A percentile compares a stretch with the other conserved stretches of the same genome.
Conservation (phyloP, 2,888 invertebrate species). For the Eumacrocentrus americanus region DNA sequence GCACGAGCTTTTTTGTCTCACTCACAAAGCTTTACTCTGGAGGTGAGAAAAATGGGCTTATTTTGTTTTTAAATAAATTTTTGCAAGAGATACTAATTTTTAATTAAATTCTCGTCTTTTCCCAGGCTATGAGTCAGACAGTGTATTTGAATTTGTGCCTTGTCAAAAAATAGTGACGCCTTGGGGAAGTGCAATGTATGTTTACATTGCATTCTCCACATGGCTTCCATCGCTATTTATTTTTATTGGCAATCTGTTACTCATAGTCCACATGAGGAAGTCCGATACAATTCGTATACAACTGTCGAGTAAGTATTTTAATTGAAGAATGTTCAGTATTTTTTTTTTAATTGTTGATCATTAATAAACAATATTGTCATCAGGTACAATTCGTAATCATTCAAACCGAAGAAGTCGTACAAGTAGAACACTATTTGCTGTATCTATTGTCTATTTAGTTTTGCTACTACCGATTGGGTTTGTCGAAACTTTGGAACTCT, state of each 20-base stretch:
- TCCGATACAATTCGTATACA: slow-evolving; percentile 45
- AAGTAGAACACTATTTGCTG: slow-evolving; percentile 53
- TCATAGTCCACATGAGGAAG: slow-evolving; percentile 50
- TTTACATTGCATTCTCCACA: slow-evolving; percentile 56
- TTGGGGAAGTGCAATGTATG: slow-evolving; percentile 53
- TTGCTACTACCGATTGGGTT: slow-evolving; percentile 56
- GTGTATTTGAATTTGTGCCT: slow-evolving; percentile 56
- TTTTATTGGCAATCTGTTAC: slow-evolving; percentile 54
- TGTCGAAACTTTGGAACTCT: slow-evolving; percentile 56
- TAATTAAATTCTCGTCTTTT: not conserved
- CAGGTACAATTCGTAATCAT: slow-evolving; percentile 44
- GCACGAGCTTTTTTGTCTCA: slow-evolving; percentile 47
- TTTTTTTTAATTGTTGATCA: slow-evolving; percentile 6
- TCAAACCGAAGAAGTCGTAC: slow-evolving; percentile 44
- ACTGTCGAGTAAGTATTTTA: slow-evolving; percentile 46
- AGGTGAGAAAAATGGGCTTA: slow-evolving; percentile 40
- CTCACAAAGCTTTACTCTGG: slow-evolving; percentile 54
- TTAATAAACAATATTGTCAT: too few species aligned
- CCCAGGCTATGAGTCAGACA: slow-evolving; percentile 58
- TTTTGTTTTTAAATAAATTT: not conserved
- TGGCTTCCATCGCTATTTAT: slow-evolving; percentile 57
- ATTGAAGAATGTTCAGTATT: not conserved
- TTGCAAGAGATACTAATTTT: not conserved
- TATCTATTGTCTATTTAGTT: slow-evolving; percentile 57
- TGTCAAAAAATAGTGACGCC: slow-evolving; percentile 51